A percentile compares a stretch with the other conserved stretches of the same genome.
Evolutionary conservation across 1,140 invertebrate species (phyloP).

Genomic region (Delia radicum): DNA sequence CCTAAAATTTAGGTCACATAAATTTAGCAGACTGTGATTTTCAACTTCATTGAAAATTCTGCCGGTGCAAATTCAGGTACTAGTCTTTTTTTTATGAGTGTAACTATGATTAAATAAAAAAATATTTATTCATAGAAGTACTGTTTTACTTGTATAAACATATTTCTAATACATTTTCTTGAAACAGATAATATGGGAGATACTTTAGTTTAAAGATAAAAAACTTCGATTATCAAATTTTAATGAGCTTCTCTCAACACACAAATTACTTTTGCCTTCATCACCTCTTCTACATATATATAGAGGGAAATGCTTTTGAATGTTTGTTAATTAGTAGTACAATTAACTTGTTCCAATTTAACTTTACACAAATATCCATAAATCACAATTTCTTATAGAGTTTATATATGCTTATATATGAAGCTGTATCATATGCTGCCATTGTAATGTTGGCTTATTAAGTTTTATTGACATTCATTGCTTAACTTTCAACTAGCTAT

Average conservation of each 20-base stretch:
- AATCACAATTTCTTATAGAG: background rate
- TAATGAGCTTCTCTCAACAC: background rate
- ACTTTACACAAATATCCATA: background rate
- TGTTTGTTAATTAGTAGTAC: too few relatives aligned
- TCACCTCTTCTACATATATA: background rate
- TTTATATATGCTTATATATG: background rate
- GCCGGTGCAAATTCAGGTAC: too few relatives aligned
- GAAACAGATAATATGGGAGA: background rate
- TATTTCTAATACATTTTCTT: background rate
- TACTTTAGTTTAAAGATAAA: too few relatives aligned
- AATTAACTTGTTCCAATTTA: background rate
- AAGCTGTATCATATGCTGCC: background rate
- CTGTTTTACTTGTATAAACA: background rate
- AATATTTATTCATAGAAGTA: background rate
- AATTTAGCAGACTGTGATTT: too few relatives aligned
- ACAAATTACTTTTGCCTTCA: background rate
- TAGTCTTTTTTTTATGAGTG: too few relatives aligned
- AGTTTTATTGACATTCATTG: slow-evolving; percentile 2
- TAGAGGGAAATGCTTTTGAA: too few relatives aligned
- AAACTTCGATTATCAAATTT: background rate
- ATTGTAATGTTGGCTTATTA: background rate
- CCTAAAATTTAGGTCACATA: too few relatives aligned
- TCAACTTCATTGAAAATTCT: too few relatives aligned
- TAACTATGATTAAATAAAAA: too few relatives aligned
- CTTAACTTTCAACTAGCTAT: background rate